Evolutionary conservation across 2,113 vertebrate species (phyloP), one percentile per base, ranked within the genome.

Genomic region (Merops nubicus): DNA sequence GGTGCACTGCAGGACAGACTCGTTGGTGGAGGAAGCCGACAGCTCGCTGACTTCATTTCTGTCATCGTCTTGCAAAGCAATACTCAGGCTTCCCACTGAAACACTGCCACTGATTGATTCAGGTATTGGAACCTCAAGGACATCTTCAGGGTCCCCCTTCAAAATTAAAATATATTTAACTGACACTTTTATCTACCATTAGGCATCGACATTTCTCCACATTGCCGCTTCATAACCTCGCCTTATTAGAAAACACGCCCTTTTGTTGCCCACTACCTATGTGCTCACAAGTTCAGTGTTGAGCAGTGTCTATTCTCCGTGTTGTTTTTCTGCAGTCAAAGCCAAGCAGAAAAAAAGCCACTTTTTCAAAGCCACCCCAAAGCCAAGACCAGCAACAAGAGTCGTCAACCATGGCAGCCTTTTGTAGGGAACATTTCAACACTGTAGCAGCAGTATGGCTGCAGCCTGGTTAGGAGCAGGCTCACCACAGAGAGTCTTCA

Each of bases 71-170:
- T 96, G 97, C 34, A 97, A 64, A 72, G 77, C 77, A 62, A 97
- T 90, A 40, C 94, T 98, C 91, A 98, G 54, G 29, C 95, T 97
- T 40, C 96, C 97, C 0, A 97, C 95, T 19, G 95, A 95, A 80
- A 97, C 95, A 4, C 96, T 97, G 79, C 96, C 95, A 20, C 96
- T 97, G 51, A 95, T 64, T 16, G 97, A 96, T 87, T 98, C 98
- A 15, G 98, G 96, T 54, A 97, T 69, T 2, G 97, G 75, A 38
- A 92, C 88, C 73, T 98, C 98, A 83, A 97, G 97, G 19, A 89
- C 70, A n/a, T 98, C 98, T 87, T 98, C 98, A 78, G 97, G 82
- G 54, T 98, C 97, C 50, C 95, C 97, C 98, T 98, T 97, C 57
- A 94, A 95, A 97, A 94, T 65, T 2, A 89, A 84, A 84, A 92